These are phyloP conservation scores for Polypedilum pembai DNA, from an alignment of 1,140 invertebrate genomes.

Conservation along the genomic window DNA sequence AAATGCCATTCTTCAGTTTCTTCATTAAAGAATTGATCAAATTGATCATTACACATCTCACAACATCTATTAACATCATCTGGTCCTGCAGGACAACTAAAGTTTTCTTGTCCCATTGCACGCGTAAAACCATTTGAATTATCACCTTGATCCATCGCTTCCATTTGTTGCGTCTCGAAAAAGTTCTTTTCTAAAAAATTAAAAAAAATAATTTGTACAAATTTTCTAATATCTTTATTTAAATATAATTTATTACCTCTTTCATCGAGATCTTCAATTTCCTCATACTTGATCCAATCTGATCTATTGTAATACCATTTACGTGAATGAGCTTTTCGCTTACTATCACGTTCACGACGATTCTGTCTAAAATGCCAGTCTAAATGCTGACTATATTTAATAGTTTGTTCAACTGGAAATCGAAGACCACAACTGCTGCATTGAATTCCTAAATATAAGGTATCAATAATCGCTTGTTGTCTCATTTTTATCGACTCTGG, in stretches of 20 bases:
- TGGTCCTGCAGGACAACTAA: slow-evolving; percentile 43
- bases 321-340: slow-evolving; percentile 70
- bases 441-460: slow-evolving; percentile 81
- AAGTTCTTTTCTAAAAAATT: slow-evolving; percentile 66
- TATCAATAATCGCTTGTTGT: slow-evolving; percentile 57
- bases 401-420: slow-evolving; percentile 79
- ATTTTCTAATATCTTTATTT: not conserved
- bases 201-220: not conserved
- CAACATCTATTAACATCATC: slow-evolving; percentile 59
- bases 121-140: slow-evolving; percentile 34
- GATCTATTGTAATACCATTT: slow-evolving; percentile 83
- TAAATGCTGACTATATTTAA: slow-evolving; percentile 83
- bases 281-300: slow-evolving; percentile 92
- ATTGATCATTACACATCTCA: slow-evolving; percentile 81
- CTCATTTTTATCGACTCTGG: slow-evolving; percentile 68
- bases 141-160: slow-evolving; percentile 40
- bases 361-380: slow-evolving; percentile 98
- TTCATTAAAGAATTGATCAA: slow-evolving; percentile 91
- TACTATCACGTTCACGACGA: slow-evolving; percentile 73
- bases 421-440: slow-evolving; percentile 89
- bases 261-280: slow-evolving; percentile 87
- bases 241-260: slow-evolving; percentile 52
- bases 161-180: slow-evolving; percentile 66
- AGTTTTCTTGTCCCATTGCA: slow-evolving; percentile 34
- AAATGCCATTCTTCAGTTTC: slow-evolving; percentile 95